Evolutionary conservation across 1,140 invertebrate genomes (phyloP).

Genomic region (Drosophila punjabiensis): DNA sequence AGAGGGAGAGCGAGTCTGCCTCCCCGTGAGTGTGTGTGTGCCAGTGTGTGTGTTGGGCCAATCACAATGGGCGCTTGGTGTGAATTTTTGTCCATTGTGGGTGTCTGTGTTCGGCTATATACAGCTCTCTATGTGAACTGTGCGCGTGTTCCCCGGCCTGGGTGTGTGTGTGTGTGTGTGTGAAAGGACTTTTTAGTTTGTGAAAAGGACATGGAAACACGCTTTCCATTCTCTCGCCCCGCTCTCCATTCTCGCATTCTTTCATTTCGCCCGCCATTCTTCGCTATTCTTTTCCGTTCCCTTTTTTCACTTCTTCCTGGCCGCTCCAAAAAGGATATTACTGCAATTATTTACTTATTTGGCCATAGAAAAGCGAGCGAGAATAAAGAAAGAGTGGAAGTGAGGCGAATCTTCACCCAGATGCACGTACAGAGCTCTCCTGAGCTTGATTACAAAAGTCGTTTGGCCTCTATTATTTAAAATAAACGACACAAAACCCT

Average conservation of each 20-base stretch:
- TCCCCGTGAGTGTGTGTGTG: constrained; percentile 11
- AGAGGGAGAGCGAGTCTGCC: constrained; percentile 22
- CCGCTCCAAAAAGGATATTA: constrained; percentile 79
- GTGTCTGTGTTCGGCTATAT: constrained; percentile 76
- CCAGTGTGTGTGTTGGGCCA: constrained; percentile 58
- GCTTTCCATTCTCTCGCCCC: constrained; percentile 71
- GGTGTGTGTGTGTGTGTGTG: constrained; percentile 58
- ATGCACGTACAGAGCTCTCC: constrained; percentile 40
- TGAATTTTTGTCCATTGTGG: constrained; percentile 84
- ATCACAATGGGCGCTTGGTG: constrained; percentile 81
- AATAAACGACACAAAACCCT: not conserved
- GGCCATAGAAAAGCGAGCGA: constrained; percentile 72
- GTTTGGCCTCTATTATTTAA: constrained; percentile 26
- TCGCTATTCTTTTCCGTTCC: constrained; percentile 49
- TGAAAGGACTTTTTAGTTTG: constrained; percentile 81
- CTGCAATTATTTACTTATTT: constrained; percentile 84
- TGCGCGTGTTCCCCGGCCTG: constrained; percentile 25
- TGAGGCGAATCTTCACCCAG: constrained; percentile 51
- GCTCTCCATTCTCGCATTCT: constrained; percentile 68
- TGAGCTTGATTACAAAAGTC: constrained; percentile 34
- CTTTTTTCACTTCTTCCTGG: constrained; percentile 50
- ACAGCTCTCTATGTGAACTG: constrained; percentile 65
- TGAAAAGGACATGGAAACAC: constrained; percentile 83
- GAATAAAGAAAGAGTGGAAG: constrained; percentile 58
- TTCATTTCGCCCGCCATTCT: constrained; percentile 66